Percentiles rank a stretch among this genome's conserved stretches.
Conservation (phyloP, 2,113 vertebrate species). For the Eurystomus gularis region DNA sequence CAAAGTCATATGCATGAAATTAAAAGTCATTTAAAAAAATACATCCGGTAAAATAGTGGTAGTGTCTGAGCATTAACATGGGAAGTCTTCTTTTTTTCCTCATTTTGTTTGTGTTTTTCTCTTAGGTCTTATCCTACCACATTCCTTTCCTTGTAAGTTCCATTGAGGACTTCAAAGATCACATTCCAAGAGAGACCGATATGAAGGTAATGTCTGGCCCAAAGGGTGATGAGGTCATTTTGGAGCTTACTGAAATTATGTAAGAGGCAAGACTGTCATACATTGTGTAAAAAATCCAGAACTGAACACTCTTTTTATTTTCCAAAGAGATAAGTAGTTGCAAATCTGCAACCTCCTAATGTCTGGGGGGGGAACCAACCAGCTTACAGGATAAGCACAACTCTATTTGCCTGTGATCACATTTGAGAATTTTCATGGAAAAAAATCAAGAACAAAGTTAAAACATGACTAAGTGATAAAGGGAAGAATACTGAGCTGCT, state of each 20-base stretch:
- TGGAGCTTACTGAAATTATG: neutral
- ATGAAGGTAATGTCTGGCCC: slow-evolving; percentile 88
- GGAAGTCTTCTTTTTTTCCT: neutral
- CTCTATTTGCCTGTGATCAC: neutral
- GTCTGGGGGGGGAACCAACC: neutral
- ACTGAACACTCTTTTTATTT: neutral
- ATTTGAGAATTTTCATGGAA: neutral
- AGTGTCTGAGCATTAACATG: neutral
- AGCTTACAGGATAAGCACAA: neutral
- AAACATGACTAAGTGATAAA: neutral
- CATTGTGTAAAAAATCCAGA: neutral
- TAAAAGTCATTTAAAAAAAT: neutral
- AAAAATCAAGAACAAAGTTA: neutral
- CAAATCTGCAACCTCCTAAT: neutral
- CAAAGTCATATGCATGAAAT: neutral
- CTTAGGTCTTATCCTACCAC: slow-evolving; percentile 95
- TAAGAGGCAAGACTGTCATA: neutral
- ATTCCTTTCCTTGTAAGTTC: slow-evolving; percentile 99
- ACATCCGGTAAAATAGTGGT: neutral
- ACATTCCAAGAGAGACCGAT: slow-evolving; percentile 98
- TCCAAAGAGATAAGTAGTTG: neutral
- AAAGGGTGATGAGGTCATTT: neutral
- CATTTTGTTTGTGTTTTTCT: neutral
- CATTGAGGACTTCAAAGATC: slow-evolving; percentile 98
- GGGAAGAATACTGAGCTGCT: neutral